Conservation (phyloP, 1,140 invertebrate genomes). For the Archegozetes longisetosus region DNA sequence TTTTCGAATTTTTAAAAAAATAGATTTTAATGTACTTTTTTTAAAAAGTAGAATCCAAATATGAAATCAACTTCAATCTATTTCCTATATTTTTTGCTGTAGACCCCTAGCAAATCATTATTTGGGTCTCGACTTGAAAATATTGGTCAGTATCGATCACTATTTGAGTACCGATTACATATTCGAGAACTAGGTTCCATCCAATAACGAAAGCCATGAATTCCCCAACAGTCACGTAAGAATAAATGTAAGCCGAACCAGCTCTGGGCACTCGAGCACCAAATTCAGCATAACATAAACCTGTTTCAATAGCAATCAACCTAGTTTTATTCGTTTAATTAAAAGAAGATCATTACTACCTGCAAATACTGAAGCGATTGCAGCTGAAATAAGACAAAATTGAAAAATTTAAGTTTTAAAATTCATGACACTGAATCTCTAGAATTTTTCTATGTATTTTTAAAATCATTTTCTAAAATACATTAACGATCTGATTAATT, state of each 20-base stretch:
- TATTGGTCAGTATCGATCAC: not conserved
- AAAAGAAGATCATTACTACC: not conserved
- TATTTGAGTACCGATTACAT: not conserved
- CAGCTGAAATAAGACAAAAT: not conserved
- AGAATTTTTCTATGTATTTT: too few relatives aligned
- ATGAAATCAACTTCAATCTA: too few relatives aligned
- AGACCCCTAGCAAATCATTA: too few relatives aligned
- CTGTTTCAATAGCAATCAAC: constrained; percentile 37
- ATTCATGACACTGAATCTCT: too few relatives aligned
- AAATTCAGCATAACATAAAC: constrained; percentile 42
- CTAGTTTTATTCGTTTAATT: not conserved
- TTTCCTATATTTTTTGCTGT: too few relatives aligned
- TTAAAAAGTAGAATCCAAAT: too few relatives aligned
- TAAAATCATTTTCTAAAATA: too few relatives aligned
- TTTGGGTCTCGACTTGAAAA: too few relatives aligned
- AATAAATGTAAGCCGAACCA: constrained; percentile 37
- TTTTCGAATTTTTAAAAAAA: too few relatives aligned
- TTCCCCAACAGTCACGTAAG: constrained; percentile 35
- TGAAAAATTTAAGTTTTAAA: too few relatives aligned
- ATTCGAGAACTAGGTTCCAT: constrained; percentile 24
- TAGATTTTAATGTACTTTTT: too few relatives aligned
- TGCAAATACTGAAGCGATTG: not conserved
- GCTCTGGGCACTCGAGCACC: constrained; percentile 51
- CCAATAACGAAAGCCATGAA: constrained; percentile 36
- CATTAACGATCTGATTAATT: too few relatives aligned